Percentiles rank a stretch among this genome's conserved stretches.
Conservation (phyloP, 35 echinoderm and acorn worm species). For the Eucidaris tribuloides region DNA sequence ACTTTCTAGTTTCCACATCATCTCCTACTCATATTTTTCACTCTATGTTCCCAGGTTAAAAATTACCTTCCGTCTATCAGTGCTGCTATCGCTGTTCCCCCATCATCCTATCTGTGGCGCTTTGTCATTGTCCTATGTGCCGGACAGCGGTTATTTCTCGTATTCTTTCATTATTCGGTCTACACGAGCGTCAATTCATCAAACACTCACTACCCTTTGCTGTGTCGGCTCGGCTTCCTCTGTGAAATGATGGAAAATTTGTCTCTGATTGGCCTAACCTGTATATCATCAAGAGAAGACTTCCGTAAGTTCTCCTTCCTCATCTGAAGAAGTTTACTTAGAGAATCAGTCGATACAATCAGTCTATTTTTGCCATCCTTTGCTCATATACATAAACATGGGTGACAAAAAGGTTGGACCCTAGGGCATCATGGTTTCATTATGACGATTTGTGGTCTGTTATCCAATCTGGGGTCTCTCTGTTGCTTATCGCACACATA, state of each 20-base stretch:
- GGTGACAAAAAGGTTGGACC: not conserved
- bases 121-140: slow-evolving; percentile 30
- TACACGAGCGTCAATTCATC: not conserved
- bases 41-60: slow-evolving; percentile 47
- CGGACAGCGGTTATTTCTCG: slow-evolving; percentile 20
- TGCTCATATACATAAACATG: no score
- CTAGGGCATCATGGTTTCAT: not conserved
- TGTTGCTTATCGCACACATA: not conserved
- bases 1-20: no score
- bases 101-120: slow-evolving; percentile 65
- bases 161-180: slow-evolving; percentile 39
- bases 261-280: slow-evolving; percentile 49
- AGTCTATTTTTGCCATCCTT: not conserved
- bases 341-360: not conserved
- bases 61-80: slow-evolving; percentile 76
- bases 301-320: slow-evolving; percentile 21
- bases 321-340: not conserved
- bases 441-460: not conserved
- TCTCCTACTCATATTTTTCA: no score
- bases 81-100: slow-evolving; percentile 51
- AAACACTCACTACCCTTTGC: not conserved
- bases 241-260: slow-evolving; percentile 59
- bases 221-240: slow-evolving; percentile 42
- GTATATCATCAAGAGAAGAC: slow-evolving; percentile 56
- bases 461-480: not conserved